phyloP scores from a whole-genome alignment of 1,140 invertebrate species.

The Reticulitermes speratus region DNA sequence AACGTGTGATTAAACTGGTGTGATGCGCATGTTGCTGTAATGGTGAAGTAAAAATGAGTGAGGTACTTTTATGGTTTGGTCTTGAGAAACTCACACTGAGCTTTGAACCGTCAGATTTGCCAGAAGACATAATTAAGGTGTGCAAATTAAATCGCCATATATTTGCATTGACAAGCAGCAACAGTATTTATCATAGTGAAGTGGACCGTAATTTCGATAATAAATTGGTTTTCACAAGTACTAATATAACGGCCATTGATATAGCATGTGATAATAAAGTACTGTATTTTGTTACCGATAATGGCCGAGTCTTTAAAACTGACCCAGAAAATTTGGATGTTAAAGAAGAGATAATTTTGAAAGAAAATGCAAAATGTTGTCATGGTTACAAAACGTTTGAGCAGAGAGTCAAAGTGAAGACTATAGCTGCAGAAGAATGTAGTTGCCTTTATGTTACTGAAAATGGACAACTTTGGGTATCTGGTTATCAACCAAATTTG shows the following conservation, averaged over 20 bases:
- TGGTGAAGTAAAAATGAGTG: constrained; percentile 24
- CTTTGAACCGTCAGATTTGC: constrained; percentile 43
- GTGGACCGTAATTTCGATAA: constrained; percentile 34
- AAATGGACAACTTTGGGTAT: constrained; percentile 70
- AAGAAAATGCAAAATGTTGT: constrained; percentile 62
- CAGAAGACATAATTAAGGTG: constrained; percentile 38
- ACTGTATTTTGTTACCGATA: constrained; percentile 60
- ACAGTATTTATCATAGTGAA: constrained; percentile 45
- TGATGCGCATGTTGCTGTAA: background rate
- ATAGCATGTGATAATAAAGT: constrained; percentile 59
- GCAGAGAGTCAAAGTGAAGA: constrained; percentile 60
- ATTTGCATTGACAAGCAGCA: constrained; percentile 45
- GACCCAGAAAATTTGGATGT: constrained; percentile 53
- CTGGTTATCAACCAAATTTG: constrained; percentile 68
- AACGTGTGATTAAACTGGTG: background rate
- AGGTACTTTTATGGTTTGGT: constrained; percentile 46
- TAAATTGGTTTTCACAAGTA: constrained; percentile 35
- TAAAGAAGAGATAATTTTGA: constrained; percentile 60
- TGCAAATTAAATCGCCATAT: constrained; percentile 43
- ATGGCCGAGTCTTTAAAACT: constrained; percentile 60
- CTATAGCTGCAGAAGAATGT: constrained; percentile 59
- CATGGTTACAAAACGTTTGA: constrained; percentile 63
- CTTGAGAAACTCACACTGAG: constrained; percentile 44
- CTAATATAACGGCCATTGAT: constrained; percentile 55
- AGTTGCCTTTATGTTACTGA: constrained; percentile 64